These are phyloP conservation scores for Lathronympha strigana DNA, from an alignment of 2,888 invertebrate genomes.

Conservation along the genomic window DNA sequence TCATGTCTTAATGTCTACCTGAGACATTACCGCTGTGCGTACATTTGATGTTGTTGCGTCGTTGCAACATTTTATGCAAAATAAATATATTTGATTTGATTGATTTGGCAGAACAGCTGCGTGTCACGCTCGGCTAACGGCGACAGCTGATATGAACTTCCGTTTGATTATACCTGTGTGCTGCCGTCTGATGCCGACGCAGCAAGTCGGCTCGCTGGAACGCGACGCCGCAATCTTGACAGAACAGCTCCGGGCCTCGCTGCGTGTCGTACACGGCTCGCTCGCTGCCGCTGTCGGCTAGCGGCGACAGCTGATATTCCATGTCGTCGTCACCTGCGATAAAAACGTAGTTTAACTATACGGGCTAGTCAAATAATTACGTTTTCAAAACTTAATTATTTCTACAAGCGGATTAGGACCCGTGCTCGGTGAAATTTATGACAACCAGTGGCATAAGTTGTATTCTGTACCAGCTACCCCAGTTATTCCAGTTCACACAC, in stretches of 20 bases:
- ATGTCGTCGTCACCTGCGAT: slow-evolving; percentile 65
- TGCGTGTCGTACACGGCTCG: slow-evolving; percentile 59
- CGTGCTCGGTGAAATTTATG: too few relatives aligned
- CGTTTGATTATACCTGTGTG: slow-evolving; percentile 66
- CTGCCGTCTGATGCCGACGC: slow-evolving; percentile 87
- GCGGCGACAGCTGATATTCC: slow-evolving; percentile 71
- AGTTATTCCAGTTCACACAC: too few relatives aligned
- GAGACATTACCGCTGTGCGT: too few relatives aligned
- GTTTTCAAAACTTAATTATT: too few relatives aligned
- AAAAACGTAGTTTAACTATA: neutral
- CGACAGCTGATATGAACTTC: slow-evolving; percentile 13
- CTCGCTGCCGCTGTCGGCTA: slow-evolving; percentile 51
- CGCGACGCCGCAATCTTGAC: slow-evolving; percentile 90
- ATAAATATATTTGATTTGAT: too few relatives aligned
- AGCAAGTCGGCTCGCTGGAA: slow-evolving; percentile 91
- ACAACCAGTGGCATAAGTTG: too few relatives aligned
- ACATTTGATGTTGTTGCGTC: too few relatives aligned
- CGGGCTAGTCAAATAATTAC: neutral
- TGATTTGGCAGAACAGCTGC: neutral
- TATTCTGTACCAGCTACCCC: too few relatives aligned
- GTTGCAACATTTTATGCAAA: too few relatives aligned
- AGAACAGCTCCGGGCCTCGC: slow-evolving; percentile 83
- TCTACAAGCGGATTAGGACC: too few relatives aligned
- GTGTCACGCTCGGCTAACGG: neutral
- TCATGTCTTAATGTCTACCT: too few relatives aligned